Percentiles rank a stretch among this genome's conserved stretches.
Conservation (phyloP, 1,140 invertebrate genomes). For the Aricia agestis region DNA sequence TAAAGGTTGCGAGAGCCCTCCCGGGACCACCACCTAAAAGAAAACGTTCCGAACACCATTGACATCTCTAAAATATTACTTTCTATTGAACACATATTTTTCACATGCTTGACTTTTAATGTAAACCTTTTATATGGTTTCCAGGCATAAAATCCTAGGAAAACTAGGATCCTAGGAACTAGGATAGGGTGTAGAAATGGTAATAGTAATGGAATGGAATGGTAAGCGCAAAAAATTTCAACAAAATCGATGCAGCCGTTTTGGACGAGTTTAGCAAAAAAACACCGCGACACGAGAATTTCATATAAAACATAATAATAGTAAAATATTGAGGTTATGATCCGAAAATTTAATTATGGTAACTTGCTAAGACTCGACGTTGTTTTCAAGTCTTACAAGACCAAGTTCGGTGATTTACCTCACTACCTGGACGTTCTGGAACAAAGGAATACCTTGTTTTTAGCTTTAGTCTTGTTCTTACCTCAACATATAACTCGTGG, state of each 20-base stretch:
- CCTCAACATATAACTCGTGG: background rate
- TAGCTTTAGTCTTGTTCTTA: background rate
- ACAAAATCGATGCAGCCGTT: too few relatives aligned
- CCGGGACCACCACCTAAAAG: slow-evolving; percentile 42
- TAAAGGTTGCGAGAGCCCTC: slow-evolving; percentile 45
- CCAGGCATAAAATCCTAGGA: background rate
- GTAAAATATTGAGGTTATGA: background rate
- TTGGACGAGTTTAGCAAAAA: background rate
- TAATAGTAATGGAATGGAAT: too few relatives aligned
- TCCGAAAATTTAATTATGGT: background rate
- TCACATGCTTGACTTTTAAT: background rate
- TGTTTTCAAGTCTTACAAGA: background rate
- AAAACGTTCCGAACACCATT: slow-evolving; percentile 44
- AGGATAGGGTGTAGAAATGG: too few relatives aligned
- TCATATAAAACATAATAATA: too few relatives aligned
- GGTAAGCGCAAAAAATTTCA: too few relatives aligned
- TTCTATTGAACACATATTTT: slow-evolving; percentile 9
- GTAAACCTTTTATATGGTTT: background rate
- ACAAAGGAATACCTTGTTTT: background rate
- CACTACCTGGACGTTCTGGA: background rate
- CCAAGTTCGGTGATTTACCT: background rate
- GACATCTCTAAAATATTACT: slow-evolving; percentile 32
- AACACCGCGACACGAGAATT: too few relatives aligned
- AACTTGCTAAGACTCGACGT: background rate
- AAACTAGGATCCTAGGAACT: too few relatives aligned